These are phyloP conservation scores for Pygmarrhopalites habei DNA, from an alignment of 1,140 invertebrate species.

Conservation along the genomic window DNA sequence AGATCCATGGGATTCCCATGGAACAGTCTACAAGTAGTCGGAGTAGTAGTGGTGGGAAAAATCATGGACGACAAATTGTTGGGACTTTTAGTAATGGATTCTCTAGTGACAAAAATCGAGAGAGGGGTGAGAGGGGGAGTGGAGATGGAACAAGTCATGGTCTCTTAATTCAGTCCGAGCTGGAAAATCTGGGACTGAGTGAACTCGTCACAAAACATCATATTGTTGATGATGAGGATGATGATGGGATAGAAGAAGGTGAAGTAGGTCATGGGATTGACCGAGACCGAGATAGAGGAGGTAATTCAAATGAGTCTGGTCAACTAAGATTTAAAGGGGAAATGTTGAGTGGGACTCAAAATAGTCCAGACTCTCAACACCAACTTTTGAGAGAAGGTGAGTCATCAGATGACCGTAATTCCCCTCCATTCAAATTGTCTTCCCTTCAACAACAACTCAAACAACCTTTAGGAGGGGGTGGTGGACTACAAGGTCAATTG, in stretches of 20 bases:
- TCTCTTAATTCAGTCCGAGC: not conserved
- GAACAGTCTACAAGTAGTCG: conserved; percentile 60
- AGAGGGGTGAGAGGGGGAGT: no score
- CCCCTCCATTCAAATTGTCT: conserved; percentile 15
- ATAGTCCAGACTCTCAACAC: no score
- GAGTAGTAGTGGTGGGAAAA: not conserved
- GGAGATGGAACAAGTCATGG: no score
- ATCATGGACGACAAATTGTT: no score
- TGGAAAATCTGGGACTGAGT: conserved; percentile 2
- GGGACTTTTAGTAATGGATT: no score
- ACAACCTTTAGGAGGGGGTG: not conserved
- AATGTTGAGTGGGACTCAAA: no score
- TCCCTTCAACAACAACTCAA: conserved; percentile 9
- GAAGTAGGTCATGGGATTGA: conserved; percentile 5
- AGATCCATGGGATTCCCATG: conserved; percentile 73
- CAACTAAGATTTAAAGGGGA: no score
- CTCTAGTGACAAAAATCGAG: no score
- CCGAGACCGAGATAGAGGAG: not conserved
- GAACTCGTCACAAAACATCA: conserved; percentile 10
- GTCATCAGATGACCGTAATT: no score
- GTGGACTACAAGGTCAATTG: not conserved
- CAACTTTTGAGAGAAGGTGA: no score
- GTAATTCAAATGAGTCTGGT: no score
- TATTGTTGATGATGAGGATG: conserved; percentile 1
- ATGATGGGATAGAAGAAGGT: conserved; percentile 17